Conservation (phyloP, 2,888 invertebrate species). For the Cyaniris semiargus region DNA sequence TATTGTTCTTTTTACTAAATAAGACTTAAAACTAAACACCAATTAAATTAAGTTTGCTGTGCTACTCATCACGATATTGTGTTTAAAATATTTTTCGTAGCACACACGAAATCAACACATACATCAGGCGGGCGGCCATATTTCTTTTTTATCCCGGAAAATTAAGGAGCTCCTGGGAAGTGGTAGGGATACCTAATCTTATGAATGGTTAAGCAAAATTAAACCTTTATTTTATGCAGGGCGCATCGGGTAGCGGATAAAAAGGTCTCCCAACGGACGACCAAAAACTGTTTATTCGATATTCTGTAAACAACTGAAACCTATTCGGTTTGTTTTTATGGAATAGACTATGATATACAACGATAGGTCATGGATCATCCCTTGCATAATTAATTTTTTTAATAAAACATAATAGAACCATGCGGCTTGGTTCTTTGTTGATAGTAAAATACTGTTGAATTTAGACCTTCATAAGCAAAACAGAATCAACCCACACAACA, state of each 20-base stretch:
- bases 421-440: too few relatives aligned
- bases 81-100: background rate
- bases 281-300: conserved; percentile 16
- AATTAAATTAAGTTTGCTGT: too few relatives aligned
- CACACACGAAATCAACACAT: background rate
- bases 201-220: conserved; percentile 18
- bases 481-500: too few relatives aligned
- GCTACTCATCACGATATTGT: too few relatives aligned
- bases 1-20: too few relatives aligned
- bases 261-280: background rate
- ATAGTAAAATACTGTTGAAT: too few relatives aligned
- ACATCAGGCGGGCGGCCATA: background rate
- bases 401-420: too few relatives aligned
- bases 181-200: conserved; percentile 13
- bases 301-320: background rate
- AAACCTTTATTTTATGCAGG: conserved; percentile 34
- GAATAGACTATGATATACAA: background rate
- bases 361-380: too few relatives aligned
- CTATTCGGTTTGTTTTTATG: background rate
- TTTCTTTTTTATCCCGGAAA: conserved; percentile 15
- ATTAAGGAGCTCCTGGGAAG: conserved; percentile 1
- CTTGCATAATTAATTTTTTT: too few relatives aligned
- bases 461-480: too few relatives aligned
- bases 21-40: too few relatives aligned
- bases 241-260: conserved; percentile 30